phyloP scores from a whole-genome alignment of 2,888 invertebrate species.

The Catocala nupta region DNA sequence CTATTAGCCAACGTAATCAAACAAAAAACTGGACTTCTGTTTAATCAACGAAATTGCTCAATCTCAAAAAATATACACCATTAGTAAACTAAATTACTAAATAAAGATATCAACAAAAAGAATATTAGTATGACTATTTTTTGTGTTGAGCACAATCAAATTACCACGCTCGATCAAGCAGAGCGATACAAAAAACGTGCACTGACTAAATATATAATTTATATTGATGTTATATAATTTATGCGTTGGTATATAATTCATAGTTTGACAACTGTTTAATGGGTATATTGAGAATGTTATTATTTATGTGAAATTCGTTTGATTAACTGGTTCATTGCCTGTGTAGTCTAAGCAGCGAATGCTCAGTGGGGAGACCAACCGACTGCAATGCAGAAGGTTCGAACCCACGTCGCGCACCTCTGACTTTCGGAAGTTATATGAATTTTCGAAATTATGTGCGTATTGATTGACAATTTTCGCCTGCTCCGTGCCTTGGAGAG shows the following conservation, averaged over 20 bases:
- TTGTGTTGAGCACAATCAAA: constrained; percentile 24
- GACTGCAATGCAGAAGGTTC: too few relatives aligned
- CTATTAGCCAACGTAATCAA: not conserved
- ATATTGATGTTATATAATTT: constrained; percentile 9
- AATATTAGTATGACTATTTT: constrained; percentile 26
- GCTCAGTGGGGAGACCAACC: too few relatives aligned
- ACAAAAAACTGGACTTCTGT: constrained; percentile 1
- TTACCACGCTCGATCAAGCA: constrained; percentile 30
- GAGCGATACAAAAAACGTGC: constrained; percentile 26
- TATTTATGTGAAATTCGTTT: constrained; percentile 27
- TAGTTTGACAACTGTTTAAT: constrained; percentile 13
- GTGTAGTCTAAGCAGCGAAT: constrained; percentile 28
- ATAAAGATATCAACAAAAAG: constrained; percentile 25
- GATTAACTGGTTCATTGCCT: constrained; percentile 17
- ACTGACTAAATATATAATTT: constrained; percentile 13
- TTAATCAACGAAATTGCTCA: constrained; percentile 27
- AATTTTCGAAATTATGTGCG: too few relatives aligned
- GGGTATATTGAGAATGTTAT: constrained; percentile 8
- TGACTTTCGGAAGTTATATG: too few relatives aligned
- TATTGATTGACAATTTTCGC: too few relatives aligned
- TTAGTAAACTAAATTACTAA: constrained; percentile 15
- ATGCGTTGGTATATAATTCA: constrained; percentile 25
- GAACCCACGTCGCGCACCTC: too few relatives aligned
- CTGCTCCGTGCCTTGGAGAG: too few relatives aligned
- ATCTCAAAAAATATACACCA: constrained; percentile 24